phyloP scores from a whole-genome alignment of 2,113 vertebrate genomes.

The Labrus mixtus region DNA sequence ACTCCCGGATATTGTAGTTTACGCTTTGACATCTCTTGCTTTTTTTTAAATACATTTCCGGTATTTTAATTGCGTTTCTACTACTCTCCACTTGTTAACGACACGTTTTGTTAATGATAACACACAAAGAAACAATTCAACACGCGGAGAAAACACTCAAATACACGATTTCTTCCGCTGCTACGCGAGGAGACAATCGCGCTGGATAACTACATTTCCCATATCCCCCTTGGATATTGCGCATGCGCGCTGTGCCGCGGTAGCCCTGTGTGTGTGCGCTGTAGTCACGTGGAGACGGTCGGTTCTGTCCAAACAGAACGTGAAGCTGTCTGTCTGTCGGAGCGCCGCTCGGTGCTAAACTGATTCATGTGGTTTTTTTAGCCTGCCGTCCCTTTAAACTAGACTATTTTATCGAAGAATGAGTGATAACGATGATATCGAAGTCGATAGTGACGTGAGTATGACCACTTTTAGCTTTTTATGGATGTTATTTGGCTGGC shows the following conservation, averaged over 20 bases:
- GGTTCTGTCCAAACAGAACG: slow-evolving; percentile 73
- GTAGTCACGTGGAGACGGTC: slow-evolving; percentile 83
- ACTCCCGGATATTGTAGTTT: slow-evolving; percentile 72
- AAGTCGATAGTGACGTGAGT: slow-evolving; percentile 99
- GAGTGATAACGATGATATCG: slow-evolving; percentile 99
- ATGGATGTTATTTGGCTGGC: slow-evolving; percentile 38
- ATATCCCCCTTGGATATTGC: not conserved
- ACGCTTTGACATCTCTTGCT: rapidly evolving
- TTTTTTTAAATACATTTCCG: not conserved
- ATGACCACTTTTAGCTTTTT: slow-evolving; percentile 21
- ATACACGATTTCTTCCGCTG: not conserved
- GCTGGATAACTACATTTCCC: slow-evolving; percentile 69
- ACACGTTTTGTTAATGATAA: no score
- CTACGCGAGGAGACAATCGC: not conserved
- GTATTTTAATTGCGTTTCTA: not conserved
- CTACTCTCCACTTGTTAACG: not conserved
- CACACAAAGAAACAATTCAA: no score
- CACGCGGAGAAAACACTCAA: not conserved
- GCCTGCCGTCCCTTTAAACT: slow-evolving; percentile 73
- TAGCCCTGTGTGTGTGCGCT: slow-evolving; percentile 63
- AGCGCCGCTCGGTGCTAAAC: slow-evolving; percentile 69
- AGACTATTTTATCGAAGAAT: slow-evolving; percentile 86
- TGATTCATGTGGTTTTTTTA: slow-evolving; percentile 81
- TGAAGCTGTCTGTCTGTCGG: slow-evolving; percentile 61
- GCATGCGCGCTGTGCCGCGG: slow-evolving; percentile 45